Conservation (phyloP, 2,888 invertebrate species). For the Apocheima hispidaria region DNA sequence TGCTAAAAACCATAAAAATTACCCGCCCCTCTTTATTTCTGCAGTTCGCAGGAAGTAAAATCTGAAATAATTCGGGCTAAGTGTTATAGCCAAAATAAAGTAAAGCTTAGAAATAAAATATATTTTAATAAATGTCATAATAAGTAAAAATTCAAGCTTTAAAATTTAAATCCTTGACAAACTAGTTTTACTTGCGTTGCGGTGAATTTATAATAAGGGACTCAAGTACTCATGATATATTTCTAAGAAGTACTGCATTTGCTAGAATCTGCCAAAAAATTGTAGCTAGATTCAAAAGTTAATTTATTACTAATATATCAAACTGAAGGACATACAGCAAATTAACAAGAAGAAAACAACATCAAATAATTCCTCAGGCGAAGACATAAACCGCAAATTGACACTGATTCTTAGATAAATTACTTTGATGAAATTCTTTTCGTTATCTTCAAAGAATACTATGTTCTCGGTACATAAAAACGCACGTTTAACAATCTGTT, state of each 20-base stretch:
- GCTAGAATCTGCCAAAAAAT: not conserved
- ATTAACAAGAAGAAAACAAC: constrained; percentile 19
- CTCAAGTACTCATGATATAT: too few species aligned
- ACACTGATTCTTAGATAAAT: constrained; percentile 22
- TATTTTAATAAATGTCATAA: too few species aligned
- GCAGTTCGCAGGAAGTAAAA: too few species aligned
- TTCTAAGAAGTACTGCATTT: not conserved
- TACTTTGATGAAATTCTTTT: constrained; percentile 15
- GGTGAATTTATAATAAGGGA: too few species aligned
- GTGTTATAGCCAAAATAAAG: too few species aligned
- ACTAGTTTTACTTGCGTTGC: too few species aligned
- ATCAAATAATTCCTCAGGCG: constrained; percentile 9
- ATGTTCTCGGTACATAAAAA: constrained; percentile 1
- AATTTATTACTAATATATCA: constrained; percentile 1
- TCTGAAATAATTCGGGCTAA: too few species aligned
- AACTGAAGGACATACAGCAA: constrained; percentile 10
- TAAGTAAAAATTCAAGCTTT: too few species aligned
- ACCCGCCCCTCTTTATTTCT: too few species aligned
- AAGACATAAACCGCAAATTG: constrained; percentile 13
- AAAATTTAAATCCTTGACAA: too few species aligned
- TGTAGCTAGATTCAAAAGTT: constrained; percentile 1
- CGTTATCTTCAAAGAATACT: constrained; percentile 15
- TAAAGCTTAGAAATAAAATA: too few species aligned
- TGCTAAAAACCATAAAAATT: too few species aligned
- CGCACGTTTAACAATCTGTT: not conserved